Evolutionary conservation across 2,888 invertebrate genomes (phyloP), one percentile per base, ranked within the genome.

Genomic region (Priocnemis perturbator): DNA sequence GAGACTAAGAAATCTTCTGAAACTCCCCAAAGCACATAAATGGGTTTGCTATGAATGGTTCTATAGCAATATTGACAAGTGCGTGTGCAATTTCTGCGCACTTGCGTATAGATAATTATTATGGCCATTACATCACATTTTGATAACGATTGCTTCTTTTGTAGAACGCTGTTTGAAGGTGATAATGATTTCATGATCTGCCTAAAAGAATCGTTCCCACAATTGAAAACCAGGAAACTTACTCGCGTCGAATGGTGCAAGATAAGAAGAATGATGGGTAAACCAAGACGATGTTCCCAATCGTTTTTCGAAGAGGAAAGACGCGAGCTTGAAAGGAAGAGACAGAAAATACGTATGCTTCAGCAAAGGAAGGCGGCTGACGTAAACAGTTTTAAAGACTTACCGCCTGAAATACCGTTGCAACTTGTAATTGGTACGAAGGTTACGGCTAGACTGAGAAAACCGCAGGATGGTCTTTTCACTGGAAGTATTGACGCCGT

Each of bases 1-100:
- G 90, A 91, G 97, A 76, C 90, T 97, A 69, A 91, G 97, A 76
- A 99, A 99, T 90, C 92, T 99, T 37, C 91, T 99, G 3, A 99
- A 99, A 90, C 90, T 99, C 75, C 99, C 99, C 0, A 99, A 99
- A 91, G 99, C 99, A 3, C 98, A 99, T 88, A 98, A 97, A 90
- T 99, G 98, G 98, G 98, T 99, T 9, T 98, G 98, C 89, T 99
- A 97, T 90, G 99, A 99, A 89, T 99, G 98, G 95, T 99, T 99
- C 90, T 99, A 99, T 90, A 98, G 99, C 80, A 98, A 98, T 85
- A 95, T 99, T 81, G 99, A 99, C 86, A 91, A 92, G 92, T 93
- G 90, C 88, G 91, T 89, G 61, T 52, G 26, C n/a, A 15, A 45
- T 15, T 53, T 1, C 7, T 7, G 14, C 11, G 47, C 17, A 23